Conservation (phyloP, 1,140 invertebrate species). For the Venturia canescens region DNA sequence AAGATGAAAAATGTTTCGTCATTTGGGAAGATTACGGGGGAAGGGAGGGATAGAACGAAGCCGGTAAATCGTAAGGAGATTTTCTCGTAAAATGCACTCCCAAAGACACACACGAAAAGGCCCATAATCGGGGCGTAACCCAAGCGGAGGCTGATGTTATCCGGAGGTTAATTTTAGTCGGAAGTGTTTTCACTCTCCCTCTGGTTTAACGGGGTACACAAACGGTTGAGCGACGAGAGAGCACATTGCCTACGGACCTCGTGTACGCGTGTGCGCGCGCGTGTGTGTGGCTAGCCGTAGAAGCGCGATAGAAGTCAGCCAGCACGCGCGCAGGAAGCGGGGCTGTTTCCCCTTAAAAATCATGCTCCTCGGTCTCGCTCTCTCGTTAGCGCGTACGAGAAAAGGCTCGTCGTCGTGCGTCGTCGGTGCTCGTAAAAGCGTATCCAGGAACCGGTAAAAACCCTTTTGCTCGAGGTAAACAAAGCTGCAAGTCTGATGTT, state of each 20-base stretch:
- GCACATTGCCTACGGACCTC: neutral
- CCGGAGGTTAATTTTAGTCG: conserved; percentile 43
- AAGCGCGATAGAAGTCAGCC: neutral
- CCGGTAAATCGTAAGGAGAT: neutral
- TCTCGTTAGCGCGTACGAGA: neutral
- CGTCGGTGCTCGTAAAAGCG: neutral
- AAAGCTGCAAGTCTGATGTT: neutral
- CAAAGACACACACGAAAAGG: neutral
- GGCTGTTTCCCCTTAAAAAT: conserved; percentile 1
- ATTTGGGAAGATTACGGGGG: too few species aligned
- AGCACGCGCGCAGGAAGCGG: neutral
- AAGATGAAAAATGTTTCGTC: too few species aligned
- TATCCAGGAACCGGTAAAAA: conserved; percentile 13
- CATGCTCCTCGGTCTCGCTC: neutral
- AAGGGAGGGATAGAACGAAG: too few species aligned
- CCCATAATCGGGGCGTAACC: conserved; percentile 27
- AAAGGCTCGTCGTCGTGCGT: neutral
- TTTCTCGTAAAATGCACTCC: neutral
- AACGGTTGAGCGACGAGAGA: neutral
- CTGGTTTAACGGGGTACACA: conserved; percentile 1
- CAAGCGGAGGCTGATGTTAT: conserved; percentile 38
- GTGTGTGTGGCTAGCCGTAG: neutral
- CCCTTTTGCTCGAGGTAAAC: conserved; percentile 9
- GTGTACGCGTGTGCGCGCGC: neutral
- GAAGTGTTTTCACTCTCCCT: conserved; percentile 24